Percentiles rank a stretch among this genome's conserved stretches.
phyloP scores from a whole-genome alignment of 2,888 invertebrate species.

The Acheta domesticus region DNA sequence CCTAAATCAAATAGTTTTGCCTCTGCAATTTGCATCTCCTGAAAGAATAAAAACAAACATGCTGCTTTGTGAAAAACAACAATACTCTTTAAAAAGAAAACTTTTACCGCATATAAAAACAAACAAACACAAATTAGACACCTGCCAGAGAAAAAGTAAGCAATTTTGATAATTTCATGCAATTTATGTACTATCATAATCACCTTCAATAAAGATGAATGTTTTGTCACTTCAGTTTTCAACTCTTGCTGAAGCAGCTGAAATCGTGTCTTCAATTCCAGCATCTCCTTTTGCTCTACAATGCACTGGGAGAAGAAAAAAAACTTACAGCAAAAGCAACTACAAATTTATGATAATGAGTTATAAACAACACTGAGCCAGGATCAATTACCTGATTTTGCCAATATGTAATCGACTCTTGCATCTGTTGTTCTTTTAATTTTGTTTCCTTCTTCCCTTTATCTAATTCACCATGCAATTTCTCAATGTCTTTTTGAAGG shows the following conservation, averaged over 20 bases:
- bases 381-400: constrained; percentile 46
- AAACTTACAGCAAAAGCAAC: not conserved
- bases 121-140: too few species aligned
- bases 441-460: constrained; percentile 49
- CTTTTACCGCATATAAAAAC: too few species aligned
- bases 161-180: too few species aligned
- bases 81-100: too few species aligned
- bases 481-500: constrained; percentile 55
- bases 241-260: constrained; percentile 36
- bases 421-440: constrained; percentile 47
- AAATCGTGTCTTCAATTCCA: constrained; percentile 43
- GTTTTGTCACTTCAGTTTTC: constrained; percentile 32
- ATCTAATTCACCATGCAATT: constrained; percentile 51
- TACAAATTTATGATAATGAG: too few species aligned
- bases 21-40: constrained; percentile 48
- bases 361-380: not conserved
- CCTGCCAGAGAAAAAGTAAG: not conserved
- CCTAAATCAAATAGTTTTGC: constrained; percentile 50
- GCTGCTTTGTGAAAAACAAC: not conserved
- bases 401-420: constrained; percentile 46
- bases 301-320: constrained; percentile 49
- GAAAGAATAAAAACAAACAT: constrained; percentile 40
- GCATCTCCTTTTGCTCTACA: constrained; percentile 54
- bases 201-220: constrained; percentile 36
- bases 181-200: not conserved